phyloP scores from a whole-genome alignment of 2,113 vertebrate genomes.

The Rousettus leschenaultii region DNA sequence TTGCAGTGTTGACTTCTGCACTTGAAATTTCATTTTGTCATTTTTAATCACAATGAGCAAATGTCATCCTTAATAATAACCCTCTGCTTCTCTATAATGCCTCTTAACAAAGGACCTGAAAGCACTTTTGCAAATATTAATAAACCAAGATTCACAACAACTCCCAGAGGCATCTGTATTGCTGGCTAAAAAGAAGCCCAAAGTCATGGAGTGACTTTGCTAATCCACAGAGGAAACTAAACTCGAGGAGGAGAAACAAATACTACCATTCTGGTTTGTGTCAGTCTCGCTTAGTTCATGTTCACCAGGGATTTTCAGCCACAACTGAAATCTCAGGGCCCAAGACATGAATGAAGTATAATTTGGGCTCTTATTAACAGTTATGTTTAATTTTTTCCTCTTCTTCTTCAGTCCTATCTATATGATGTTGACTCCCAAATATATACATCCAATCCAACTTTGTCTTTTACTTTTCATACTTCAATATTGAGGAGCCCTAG shows the following conservation, averaged over 20 bases:
- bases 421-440: background rate
- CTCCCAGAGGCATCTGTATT: slow-evolving; percentile 42
- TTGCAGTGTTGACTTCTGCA: slow-evolving; percentile 59
- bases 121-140: slow-evolving; percentile 77
- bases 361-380: background rate
- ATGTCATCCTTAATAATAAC: slow-evolving; percentile 77
- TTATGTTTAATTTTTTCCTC: background rate
- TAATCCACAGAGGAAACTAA: background rate
- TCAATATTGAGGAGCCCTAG: background rate
- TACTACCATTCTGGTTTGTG: background rate
- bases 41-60: slow-evolving; percentile 77
- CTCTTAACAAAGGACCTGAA: slow-evolving; percentile 67
- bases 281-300: background rate
- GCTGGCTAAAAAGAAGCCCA: slow-evolving; percentile 26
- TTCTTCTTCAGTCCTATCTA: background rate
- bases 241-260: background rate
- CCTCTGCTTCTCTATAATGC: slow-evolving; percentile 58
- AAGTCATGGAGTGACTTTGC: slow-evolving; percentile 61
- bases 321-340: background rate
- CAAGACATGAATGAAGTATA: background rate
- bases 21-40: slow-evolving; percentile 76
- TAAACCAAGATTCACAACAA: slow-evolving; percentile 67
- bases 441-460: background rate
- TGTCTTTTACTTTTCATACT: background rate
- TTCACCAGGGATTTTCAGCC: background rate